Evolutionary conservation across 2,797 vertebrate genomes (phyloP).

Genomic region (Rhodeus uyekii): DNA sequence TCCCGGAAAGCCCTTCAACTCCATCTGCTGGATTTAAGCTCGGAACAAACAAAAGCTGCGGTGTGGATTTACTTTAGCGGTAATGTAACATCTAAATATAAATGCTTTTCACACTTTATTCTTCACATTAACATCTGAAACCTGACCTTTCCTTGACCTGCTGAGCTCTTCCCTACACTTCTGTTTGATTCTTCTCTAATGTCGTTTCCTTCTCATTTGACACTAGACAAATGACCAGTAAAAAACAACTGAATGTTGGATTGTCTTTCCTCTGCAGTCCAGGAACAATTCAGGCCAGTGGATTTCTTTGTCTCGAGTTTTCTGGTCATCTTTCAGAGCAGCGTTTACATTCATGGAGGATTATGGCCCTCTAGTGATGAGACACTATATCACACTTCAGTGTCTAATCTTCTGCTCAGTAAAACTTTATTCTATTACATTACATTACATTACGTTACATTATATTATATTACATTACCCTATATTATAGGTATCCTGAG

Average conservation of each 20-base stretch:
- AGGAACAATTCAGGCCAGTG: background rate
- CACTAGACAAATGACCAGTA: background rate
- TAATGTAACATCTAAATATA: conserved; percentile 39
- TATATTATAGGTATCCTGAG: too few relatives aligned
- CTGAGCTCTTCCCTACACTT: background rate
- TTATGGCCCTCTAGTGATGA: conserved; percentile 5
- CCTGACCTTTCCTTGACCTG: too few relatives aligned
- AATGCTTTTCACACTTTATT: background rate
- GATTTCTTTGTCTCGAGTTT: background rate
- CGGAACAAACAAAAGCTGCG: background rate
- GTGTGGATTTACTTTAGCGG: too few relatives aligned
- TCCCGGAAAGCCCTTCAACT: conserved; percentile 29
- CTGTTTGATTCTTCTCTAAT: background rate
- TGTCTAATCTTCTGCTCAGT: background rate
- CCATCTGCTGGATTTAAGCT: conserved; percentile 49
- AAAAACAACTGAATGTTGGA: background rate
- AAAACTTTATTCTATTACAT: background rate
- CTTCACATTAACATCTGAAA: background rate
- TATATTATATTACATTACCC: background rate
- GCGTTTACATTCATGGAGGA: background rate
- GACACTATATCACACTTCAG: background rate
- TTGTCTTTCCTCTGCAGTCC: background rate
- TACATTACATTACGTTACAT: background rate
- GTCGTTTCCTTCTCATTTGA: background rate
- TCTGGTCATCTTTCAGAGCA: background rate